Base-by-base conservation (phyloP, 2,888 invertebrate species). In the Leucophora obtusa region DNA sequence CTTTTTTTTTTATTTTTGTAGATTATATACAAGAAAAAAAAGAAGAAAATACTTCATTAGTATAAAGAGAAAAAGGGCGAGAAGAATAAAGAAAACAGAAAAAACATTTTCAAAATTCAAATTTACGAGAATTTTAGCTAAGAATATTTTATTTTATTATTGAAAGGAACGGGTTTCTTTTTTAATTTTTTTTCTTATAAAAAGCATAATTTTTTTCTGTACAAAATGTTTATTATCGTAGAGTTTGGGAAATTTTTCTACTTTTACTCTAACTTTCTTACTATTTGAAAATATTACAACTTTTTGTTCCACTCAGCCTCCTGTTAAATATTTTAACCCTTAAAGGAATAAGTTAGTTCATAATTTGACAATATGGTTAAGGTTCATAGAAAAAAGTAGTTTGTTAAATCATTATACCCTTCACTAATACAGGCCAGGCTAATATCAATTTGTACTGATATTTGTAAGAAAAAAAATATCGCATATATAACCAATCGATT, bases 251-350 rank as follows among this genome's bases (percentile, higher is more conserved):
- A 65, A 53, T 58, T 59, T 54, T 69, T 68, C 60, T 58, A 50
- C 50, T 15, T 33, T 6, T 54, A 21, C 59, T 50, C 51, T 43
- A 60, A 77, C 60, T 71, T 56, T 77, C 54, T 28, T 65, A 69
- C 73, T 65, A 70, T 77, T 79, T 77, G 15, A 81, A 81, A 77
- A 77, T 77, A 74, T 77, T 81, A 77, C 71, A 77, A 77, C 81
- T 81, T 78, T 76, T 17, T 47, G n/a, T 47, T n/a, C 17, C 68
- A 69, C 65, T 35, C 63, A 72, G 60, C 24, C 50, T 51, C 51
- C 11, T 50, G n/a, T 47, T 47, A 38, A 14, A 38, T 7, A 1
- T 9, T 38, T 38, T 47, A 47, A 47, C 43, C n/a, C 43, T 47
- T 28, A 28, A 28, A 28, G 7, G 28, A 7, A 7, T 28, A 28